phyloP scores from a whole-genome alignment of 2,113 vertebrate species.

The Lepus americanus region DNA sequence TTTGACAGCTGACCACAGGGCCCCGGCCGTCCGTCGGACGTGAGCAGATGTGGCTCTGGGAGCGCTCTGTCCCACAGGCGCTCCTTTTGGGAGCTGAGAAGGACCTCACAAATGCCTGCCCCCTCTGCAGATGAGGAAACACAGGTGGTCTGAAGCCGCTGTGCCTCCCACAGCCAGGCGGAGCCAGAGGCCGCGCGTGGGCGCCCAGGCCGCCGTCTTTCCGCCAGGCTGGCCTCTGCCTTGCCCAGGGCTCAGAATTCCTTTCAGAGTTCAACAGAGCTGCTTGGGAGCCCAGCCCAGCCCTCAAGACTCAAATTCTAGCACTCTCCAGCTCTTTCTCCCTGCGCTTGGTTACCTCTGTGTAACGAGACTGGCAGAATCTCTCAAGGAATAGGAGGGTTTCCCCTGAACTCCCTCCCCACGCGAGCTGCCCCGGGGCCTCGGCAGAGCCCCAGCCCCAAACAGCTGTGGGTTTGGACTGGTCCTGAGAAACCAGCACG shows the following conservation, averaged over 20 bases:
- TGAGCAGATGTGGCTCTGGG: background rate
- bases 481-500: slow-evolving; percentile 2
- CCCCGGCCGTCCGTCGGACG: background rate
- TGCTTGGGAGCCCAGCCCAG: background rate
- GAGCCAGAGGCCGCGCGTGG: background rate
- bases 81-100: background rate
- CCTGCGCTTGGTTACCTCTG: slow-evolving; percentile 59
- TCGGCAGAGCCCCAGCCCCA: background rate
- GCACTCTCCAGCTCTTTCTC: slow-evolving; percentile 48
- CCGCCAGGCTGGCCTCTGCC: background rate
- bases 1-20: too few relatives aligned
- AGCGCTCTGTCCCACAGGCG: background rate
- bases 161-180: background rate
- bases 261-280: background rate
- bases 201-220: background rate
- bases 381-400: background rate
- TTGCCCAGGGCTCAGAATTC: slow-evolving; percentile 18
- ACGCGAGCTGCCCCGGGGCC: background rate
- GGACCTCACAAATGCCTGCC: background rate
- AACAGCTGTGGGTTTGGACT: slow-evolving; percentile 54
- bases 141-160: background rate
- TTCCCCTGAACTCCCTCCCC: slow-evolving; percentile 40
- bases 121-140: background rate
- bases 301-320: background rate
- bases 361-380: slow-evolving; percentile 70